These are phyloP conservation scores for Psittacula derbiana DNA, from an alignment of 2,797 vertebrate genomes.

Conservation along the genomic window DNA sequence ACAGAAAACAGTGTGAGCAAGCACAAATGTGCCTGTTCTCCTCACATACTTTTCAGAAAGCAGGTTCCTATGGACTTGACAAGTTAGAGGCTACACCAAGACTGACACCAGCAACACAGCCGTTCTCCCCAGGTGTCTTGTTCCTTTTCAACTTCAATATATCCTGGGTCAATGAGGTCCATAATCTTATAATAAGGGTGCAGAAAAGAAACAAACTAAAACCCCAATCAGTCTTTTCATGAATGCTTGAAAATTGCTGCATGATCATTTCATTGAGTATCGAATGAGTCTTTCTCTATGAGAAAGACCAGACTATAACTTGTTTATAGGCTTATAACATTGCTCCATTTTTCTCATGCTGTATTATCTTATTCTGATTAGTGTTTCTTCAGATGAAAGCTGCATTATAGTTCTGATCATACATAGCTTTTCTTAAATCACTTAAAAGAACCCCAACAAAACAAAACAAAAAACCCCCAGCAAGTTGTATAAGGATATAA, in stretches of 20 bases:
- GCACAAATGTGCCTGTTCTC: neutral
- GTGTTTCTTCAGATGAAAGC: neutral
- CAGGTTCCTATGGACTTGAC: neutral
- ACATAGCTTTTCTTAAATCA: neutral
- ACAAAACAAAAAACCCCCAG: neutral
- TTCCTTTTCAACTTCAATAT: neutral
- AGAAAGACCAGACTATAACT: neutral
- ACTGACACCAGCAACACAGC: neutral
- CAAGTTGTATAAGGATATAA: neutral
- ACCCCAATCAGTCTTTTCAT: neutral
- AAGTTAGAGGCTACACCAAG: neutral
- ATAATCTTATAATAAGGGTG: neutral
- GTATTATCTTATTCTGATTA: neutral
- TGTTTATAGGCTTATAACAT: neutral
- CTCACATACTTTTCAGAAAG: neutral
- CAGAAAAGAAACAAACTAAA: neutral
- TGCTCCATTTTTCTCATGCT: neutral
- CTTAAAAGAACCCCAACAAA: neutral
- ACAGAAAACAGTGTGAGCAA: neutral
- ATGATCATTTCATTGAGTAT: neutral
- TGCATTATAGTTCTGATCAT: neutral
- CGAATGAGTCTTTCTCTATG: neutral
- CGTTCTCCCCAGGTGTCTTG: fast-evolving
- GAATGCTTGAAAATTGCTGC: neutral
- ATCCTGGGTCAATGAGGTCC: neutral